Base-by-base conservation (phyloP, 2,113 vertebrate genomes). In the Benitochromis conjunctus region DNA sequence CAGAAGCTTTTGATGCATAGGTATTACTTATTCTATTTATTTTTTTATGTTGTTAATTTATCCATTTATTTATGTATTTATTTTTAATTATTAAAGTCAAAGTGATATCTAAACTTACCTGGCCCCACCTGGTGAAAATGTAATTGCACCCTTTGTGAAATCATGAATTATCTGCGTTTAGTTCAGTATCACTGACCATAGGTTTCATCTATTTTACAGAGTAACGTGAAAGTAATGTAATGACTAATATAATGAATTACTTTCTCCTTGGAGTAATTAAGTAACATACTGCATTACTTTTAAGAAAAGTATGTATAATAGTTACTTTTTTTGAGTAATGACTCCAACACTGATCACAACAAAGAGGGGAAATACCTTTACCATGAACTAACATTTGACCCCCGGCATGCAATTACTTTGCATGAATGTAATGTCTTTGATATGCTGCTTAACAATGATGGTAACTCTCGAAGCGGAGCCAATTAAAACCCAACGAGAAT, bases 171-270 rank as follows among this genome's bases (percentile, higher is more conserved):
- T 31, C 29, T 34, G 5, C 31, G 57, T 60, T 60, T 60, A 60
- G 57, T 60, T 31, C 0, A 60, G 29, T 34, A 2, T 60, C 31
- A 60, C 8, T 60, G 57, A 60, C 57, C 57, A 10, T 2, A 0
- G 16, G 16, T 5, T 60, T 60, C 1, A 60, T 60, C 16, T 10
- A 9, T 60, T 60, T 60, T 19, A 34, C 29, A 34, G 57, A 60
- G 9, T 60, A 60, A 19, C 19, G 34, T 16, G 34, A 34, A 6
- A 10, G 57, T 60, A 60, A 60, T 60, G 16, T 34, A 60, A 60
- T 10, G 31, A 60, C 57, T 5, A 60, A 18, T 1, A 60, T 60
- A 60, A 31, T 60, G 31, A 60, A 60, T 60, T 60, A 31, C 5
- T 31, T 60, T 60, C 57, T 34, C 5, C 57, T 6, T 60, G 3